These are phyloP conservation scores for Caenorhabditis uteleia DNA, from an alignment of 2,888 invertebrate species.

Conservation along the genomic window DNA sequence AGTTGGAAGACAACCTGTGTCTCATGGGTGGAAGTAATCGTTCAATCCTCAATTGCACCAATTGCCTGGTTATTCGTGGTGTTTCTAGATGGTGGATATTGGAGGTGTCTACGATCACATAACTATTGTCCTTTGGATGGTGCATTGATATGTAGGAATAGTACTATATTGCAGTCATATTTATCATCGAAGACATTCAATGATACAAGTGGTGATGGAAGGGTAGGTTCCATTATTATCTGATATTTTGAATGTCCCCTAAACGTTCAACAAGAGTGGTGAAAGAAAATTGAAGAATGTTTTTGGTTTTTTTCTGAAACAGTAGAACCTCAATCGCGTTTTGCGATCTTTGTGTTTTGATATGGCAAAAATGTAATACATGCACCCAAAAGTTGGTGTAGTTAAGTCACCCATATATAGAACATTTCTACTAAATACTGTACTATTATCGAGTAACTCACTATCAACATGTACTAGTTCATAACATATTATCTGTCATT, in stretches of 20 bases:
- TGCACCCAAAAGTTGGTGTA: too few species aligned
- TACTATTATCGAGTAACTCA: too few species aligned
- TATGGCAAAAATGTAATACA: too few species aligned
- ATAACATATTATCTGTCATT: too few species aligned
- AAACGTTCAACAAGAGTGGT: too few species aligned
- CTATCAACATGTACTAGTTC: too few species aligned
- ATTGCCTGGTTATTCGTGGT: conserved; percentile 64
- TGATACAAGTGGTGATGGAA: conserved; percentile 41
- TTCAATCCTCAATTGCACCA: conserved; percentile 58
- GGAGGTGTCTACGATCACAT: conserved; percentile 52
- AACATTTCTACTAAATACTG: too few species aligned
- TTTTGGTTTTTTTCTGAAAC: too few species aligned
- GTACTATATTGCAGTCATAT: conserved; percentile 38
- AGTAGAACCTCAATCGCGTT: too few species aligned
- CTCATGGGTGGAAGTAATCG: conserved; percentile 57
- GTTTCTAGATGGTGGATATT: conserved; percentile 62
- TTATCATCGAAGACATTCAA: conserved; percentile 28
- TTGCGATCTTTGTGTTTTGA: too few species aligned
- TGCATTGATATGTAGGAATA: conserved; percentile 45
- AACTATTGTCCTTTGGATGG: conserved; percentile 47
- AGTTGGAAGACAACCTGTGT: conserved; percentile 51
- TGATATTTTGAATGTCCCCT: not conserved
- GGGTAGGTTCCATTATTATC: conserved; percentile 20
- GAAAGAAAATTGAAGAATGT: too few species aligned
- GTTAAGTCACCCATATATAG: too few species aligned